These are phyloP conservation scores for Cherax destructor DNA, from an alignment of 1,140 invertebrate genomes.

Conservation along the genomic window DNA sequence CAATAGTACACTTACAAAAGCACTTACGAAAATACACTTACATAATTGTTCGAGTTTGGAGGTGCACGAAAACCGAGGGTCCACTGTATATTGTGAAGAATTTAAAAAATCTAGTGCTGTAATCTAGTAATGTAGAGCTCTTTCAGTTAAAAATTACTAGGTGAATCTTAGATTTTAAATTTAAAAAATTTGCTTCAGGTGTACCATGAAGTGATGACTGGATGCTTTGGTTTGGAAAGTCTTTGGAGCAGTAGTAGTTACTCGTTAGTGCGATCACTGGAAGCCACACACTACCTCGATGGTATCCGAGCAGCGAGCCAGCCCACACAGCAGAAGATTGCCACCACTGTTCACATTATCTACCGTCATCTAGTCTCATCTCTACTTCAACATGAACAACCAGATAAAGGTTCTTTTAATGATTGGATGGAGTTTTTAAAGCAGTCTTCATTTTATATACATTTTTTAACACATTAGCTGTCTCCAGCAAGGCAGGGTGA, in stretches of 20 bases:
- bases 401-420: conserved; percentile 53
- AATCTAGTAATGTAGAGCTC: no score
- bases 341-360: conserved; percentile 76
- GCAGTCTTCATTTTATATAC: no score
- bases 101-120: no score
- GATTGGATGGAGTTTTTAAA: no score
- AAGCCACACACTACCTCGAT: conserved; percentile 78
- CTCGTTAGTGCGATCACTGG: conserved; percentile 60
- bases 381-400: conserved; percentile 70
- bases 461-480: no score
- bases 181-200: conserved; percentile 73
- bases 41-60: no score
- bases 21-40: no score
- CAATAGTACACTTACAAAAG: no score
- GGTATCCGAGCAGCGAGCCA: conserved; percentile 76
- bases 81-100: no score
- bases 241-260: conserved; percentile 73
- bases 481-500: no score
- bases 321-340: conserved; percentile 75
- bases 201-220: conserved; percentile 80
- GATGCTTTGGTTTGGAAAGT: conserved; percentile 79
- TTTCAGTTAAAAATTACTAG: not conserved
- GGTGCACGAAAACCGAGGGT: no score
- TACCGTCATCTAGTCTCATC: conserved; percentile 72
- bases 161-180: not conserved